Evolutionary conservation across 2,113 vertebrate genomes (phyloP), one percentile per base, ranked within the genome.

Genomic region (Xenopus borealis): DNA sequence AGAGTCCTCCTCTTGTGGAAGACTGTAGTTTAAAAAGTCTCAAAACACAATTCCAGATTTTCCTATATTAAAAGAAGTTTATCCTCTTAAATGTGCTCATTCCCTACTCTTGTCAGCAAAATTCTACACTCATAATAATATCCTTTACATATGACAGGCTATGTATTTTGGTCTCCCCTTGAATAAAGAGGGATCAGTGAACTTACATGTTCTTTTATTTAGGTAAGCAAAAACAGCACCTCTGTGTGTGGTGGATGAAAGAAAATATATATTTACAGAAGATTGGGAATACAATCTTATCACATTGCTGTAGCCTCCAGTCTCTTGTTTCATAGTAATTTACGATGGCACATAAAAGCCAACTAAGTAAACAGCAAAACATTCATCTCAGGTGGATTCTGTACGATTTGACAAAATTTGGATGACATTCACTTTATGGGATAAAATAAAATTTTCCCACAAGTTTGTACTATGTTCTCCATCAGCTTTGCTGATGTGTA

Each of bases 281-380:
- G n/a, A 5, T 3, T 2, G 30, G 45, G 64, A 20, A 66, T 47
- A 20, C 12, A 20, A 47, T 46, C 65, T 67, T 67, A 50, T 50
- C n/a, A 52, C 47, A 46, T 16, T 19, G 16, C 33, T 50, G 18
- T 16, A 44, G 63, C 63, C 63, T 66, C 30, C 44, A 44, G 65
- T 52, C 40, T 14, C 18, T 50, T n/a, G 46, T 67, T 67, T 67
- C 17, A 11, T 50, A 10, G 46, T 67, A 67, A 67, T 46, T 67
- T 67, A 67, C 52, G 45, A 50, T 0, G 11, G 44, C 17, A 13
- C 33, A 19, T 66, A 45, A 66, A 55, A 50, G 23, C 18, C 46
- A 50, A 12, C 1, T 46, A 19, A 47, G 44, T 45, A 52, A 67
- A 67, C n/a, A 67, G 40, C 18, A 67, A 47, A 46, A 14, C 65